phyloP scores from a whole-genome alignment of 2,888 invertebrate species.

The Microchrysa polita region DNA sequence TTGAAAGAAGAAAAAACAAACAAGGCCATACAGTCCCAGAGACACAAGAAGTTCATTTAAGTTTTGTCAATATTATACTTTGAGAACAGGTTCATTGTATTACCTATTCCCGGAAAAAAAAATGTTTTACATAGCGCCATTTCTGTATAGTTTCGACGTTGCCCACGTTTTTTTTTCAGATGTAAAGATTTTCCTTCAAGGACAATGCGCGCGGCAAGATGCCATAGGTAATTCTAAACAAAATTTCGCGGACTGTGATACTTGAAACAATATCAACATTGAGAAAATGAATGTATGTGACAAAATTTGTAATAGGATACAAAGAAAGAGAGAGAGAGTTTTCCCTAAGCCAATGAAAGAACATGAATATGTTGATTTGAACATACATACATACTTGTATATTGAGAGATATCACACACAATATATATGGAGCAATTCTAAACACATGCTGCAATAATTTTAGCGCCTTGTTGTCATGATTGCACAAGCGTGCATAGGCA shows the following conservation, averaged over 20 bases:
- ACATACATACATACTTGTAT: background rate
- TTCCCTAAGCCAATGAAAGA: too few relatives aligned
- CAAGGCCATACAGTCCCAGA: too few relatives aligned
- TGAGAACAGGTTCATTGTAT: slow-evolving; percentile 22
- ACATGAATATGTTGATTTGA: too few relatives aligned
- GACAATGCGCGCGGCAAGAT: too few relatives aligned
- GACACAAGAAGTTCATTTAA: slow-evolving; percentile 20
- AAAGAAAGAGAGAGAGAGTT: too few relatives aligned
- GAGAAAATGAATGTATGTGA: too few relatives aligned
- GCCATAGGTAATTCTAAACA: too few relatives aligned
- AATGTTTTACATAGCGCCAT: background rate
- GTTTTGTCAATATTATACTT: slow-evolving; percentile 24
- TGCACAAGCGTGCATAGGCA: background rate
- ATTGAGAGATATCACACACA: background rate
- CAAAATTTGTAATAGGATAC: too few relatives aligned
- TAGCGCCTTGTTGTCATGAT: slow-evolving; percentile 25
- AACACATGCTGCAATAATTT: slow-evolving; percentile 34
- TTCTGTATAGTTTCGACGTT: background rate
- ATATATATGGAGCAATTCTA: background rate
- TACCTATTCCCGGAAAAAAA: slow-evolving; percentile 11
- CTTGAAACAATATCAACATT: too few relatives aligned
- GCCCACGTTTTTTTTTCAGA: too few relatives aligned
- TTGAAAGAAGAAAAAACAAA: background rate
- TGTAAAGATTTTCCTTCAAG: too few relatives aligned
- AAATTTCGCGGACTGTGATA: too few relatives aligned